Conservation (phyloP, 2,797 vertebrate species). For the Myripristis jacobus region DNA sequence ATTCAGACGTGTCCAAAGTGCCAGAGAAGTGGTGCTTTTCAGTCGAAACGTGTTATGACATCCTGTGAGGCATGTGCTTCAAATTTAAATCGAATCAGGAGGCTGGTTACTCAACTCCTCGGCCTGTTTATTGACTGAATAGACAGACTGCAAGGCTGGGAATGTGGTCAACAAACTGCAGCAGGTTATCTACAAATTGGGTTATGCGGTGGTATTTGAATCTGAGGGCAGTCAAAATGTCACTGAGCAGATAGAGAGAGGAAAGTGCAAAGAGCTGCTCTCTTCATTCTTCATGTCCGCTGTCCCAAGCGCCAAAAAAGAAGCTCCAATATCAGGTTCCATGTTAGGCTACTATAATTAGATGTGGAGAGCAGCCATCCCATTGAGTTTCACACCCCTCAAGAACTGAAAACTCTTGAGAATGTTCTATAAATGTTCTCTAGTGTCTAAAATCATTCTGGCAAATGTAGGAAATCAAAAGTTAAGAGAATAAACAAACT, state of each 20-base stretch:
- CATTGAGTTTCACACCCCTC: too few species aligned
- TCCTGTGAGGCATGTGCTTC: not conserved
- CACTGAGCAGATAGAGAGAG: not conserved
- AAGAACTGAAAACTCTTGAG: not conserved
- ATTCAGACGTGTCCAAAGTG: not conserved
- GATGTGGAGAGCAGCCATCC: not conserved
- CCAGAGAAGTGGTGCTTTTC: not conserved
- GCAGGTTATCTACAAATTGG: constrained; percentile 17
- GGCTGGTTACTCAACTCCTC: not conserved
- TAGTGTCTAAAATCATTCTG: too few species aligned
- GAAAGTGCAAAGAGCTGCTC: not conserved
- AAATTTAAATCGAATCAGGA: constrained; percentile 12
- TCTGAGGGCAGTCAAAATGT: not conserved
- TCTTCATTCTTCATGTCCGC: not conserved
- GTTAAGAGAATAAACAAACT: not conserved
- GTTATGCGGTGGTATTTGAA: constrained; percentile 38
- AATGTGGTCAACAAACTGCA: constrained; percentile 10
- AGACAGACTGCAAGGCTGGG: constrained; percentile 7
- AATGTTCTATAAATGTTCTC: not conserved
- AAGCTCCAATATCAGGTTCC: constrained; percentile 18
- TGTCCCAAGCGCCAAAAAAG: not conserved
- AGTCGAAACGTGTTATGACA: not conserved
- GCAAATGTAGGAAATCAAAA: too few species aligned
- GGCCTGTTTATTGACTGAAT: constrained; percentile 15
- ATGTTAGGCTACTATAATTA: constrained; percentile 43